Evolutionary conservation across 2,888 invertebrate species (phyloP).

Genomic region (Thymelicus sylvestris): DNA sequence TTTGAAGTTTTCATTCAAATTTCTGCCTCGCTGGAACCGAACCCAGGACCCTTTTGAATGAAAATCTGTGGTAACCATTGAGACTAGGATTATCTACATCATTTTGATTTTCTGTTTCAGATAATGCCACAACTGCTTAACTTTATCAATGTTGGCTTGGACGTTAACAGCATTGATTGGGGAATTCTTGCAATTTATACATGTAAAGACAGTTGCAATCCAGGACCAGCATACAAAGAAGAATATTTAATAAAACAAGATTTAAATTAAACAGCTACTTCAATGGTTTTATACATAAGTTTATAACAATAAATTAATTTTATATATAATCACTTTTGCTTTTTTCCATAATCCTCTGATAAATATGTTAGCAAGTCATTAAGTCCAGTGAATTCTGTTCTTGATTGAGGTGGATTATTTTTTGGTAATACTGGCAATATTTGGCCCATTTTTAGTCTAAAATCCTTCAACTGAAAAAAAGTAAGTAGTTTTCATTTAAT

Average conservation of each 20-base stretch:
- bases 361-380: slow-evolving; percentile 94
- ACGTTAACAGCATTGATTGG: slow-evolving; percentile 92
- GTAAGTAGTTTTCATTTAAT: no score
- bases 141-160: slow-evolving; percentile 86
- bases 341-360: slow-evolving; percentile 82
- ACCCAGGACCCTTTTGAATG: no score
- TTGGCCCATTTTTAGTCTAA: slow-evolving; percentile 91
- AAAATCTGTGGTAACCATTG: no score
- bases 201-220: slow-evolving; percentile 90
- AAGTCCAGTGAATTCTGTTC: slow-evolving; percentile 94
- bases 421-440: slow-evolving; percentile 90
- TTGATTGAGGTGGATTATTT: slow-evolving; percentile 90
- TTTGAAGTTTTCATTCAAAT: no score
- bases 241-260: slow-evolving; percentile 96
- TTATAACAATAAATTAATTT: slow-evolving; percentile 39
- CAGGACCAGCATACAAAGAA: slow-evolving; percentile 87
- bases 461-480: slow-evolving; percentile 89
- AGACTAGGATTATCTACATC: no score
- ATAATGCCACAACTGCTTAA: slow-evolving; percentile 93
- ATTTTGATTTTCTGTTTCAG: slow-evolving; percentile 68
- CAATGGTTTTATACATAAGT: slow-evolving; percentile 33
- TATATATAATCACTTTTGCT: slow-evolving; percentile 48
- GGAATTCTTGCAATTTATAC: slow-evolving; percentile 94
- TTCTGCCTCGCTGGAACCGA: no score
- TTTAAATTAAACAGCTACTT: slow-evolving; percentile 65